These are phyloP conservation scores for Oryzias curvinotus DNA, from an alignment of 2,113 vertebrate genomes.

Conservation along the genomic window DNA sequence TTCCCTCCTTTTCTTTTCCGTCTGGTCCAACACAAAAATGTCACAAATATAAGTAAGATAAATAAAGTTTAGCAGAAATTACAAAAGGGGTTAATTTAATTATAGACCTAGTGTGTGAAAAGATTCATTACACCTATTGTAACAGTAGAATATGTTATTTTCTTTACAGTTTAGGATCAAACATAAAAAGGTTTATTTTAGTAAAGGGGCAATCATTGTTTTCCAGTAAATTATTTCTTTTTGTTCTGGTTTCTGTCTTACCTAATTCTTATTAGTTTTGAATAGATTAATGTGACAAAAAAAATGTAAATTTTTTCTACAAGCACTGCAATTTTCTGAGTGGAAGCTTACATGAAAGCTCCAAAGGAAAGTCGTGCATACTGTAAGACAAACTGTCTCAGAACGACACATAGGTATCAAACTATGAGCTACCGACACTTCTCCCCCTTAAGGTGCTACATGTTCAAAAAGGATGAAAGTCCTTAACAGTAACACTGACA, in stretches of 20 bases:
- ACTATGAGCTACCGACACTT: background rate
- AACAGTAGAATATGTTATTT: no score
- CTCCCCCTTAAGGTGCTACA: no score
- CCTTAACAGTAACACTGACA: no score
- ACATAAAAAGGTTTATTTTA: slow-evolving; percentile 11
- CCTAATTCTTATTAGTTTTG: slow-evolving; percentile 3
- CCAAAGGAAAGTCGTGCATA: background rate
- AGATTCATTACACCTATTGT: no score
- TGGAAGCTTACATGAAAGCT: background rate
- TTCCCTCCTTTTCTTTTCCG: no score
- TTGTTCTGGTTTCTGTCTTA: slow-evolving; percentile 7
- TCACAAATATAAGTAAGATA: no score
- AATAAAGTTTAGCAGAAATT: no score
- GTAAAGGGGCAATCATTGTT: slow-evolving; percentile 8
- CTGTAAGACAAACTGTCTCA: background rate
- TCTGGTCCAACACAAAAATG: no score
- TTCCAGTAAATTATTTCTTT: slow-evolving; percentile 14
- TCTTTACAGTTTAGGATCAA: slow-evolving; percentile 9
- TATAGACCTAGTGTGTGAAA: no score
- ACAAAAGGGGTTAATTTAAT: no score
- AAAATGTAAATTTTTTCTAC: slow-evolving; percentile 1
- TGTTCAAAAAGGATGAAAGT: no score
- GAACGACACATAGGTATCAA: background rate
- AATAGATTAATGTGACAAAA: slow-evolving; percentile 22
- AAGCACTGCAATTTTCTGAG: background rate